phyloP scores from a whole-genome alignment of 1,140 invertebrate species.

The Macrobrachium nipponense region DNA sequence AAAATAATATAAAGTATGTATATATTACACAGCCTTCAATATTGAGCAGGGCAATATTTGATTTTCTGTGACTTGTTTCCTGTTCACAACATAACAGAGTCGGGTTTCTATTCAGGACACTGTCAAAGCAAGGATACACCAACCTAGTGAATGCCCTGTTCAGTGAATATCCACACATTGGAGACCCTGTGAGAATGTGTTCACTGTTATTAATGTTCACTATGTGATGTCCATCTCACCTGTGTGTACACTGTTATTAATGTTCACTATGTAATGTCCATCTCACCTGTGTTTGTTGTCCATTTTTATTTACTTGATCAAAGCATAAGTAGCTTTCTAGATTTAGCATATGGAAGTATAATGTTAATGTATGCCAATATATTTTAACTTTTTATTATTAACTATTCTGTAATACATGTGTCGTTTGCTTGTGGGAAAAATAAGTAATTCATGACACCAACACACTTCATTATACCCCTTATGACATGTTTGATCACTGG shows the following conservation, averaged over 20 bases:
- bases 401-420: no score
- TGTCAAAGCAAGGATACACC: background rate
- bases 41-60: background rate
- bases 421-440: no score
- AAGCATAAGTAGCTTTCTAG: background rate
- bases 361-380: no score
- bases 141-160: background rate
- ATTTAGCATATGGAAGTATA: no score
- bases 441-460: no score
- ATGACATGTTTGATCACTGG: background rate
- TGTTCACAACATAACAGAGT: background rate
- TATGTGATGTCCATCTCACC: no score
- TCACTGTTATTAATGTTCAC: no score
- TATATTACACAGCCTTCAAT: background rate
- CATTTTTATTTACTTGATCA: slow-evolving; percentile 5
- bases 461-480: background rate
- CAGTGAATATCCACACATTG: slow-evolving; percentile 8
- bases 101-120: background rate
- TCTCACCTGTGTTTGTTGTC: no score
- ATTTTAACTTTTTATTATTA: no score
- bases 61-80: slow-evolving; percentile 1
- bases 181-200: slow-evolving; percentile 7
- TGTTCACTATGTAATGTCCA: no score
- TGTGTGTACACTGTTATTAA: background rate
- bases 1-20: background rate